Base-by-base conservation (phyloP, 23 tunicate genomes). In the Halocynthia aurantium region DNA sequence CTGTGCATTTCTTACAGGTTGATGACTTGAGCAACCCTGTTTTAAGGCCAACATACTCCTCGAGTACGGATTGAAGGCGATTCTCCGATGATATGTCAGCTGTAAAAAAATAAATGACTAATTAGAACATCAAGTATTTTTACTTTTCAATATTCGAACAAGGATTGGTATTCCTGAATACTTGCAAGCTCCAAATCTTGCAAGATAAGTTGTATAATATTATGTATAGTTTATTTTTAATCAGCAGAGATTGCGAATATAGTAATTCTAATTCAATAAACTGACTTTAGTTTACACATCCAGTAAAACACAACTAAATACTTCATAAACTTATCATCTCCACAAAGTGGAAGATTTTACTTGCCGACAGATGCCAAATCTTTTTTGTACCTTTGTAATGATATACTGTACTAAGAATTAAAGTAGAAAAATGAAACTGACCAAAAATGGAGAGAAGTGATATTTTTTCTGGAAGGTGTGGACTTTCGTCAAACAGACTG, bases 41-140 rank as follows among this genome's bases (percentile, higher is more conserved):
- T 56, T 56, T 74, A 5, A 74, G 6, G 8, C 19, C n/a, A 8
- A 74, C 78, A 74, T 74, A 74, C 20, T 74, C 78, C 62, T 54
- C 63, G 18, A 74, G 21, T 53, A 74, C 55, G 5, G 78, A 54
- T 44, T 74, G 78, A n/a, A 74, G 57, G 6, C 78, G 63, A 53
- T 74, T 52, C 31, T 74, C 64, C 56, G 78, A 74, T 31, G 78
- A 54, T 74, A 74, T 74, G 57, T 74, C 78, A 54, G 65, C 78
- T 74, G 56, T 51, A 53, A 13, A 2, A 20, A 52, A 12, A 12
- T 10, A 67, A 0, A 67, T 11, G 18, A 0, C 12, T 50, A 72
- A 20, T 72, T 10, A 22, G 44, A 31, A 31, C 44, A 31, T 31
- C 4, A 4, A 31, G 44, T 31, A 31, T 31, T 31, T 31, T 31